Evolutionary conservation across 2,113 vertebrate genomes (phyloP), one percentile per base, ranked within the genome.

Genomic region (Octodon degus): DNA sequence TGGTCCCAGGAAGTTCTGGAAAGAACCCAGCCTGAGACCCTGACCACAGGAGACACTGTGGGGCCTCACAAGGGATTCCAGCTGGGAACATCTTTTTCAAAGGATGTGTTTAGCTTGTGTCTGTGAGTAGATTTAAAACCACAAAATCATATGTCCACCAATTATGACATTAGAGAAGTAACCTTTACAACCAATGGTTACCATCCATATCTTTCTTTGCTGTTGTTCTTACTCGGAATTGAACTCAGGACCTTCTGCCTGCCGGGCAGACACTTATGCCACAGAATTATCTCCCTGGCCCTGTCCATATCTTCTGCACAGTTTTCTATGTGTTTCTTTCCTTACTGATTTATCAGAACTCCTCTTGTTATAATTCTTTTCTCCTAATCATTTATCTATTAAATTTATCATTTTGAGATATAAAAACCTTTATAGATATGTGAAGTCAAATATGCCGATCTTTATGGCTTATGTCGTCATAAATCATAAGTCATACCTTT

Each of bases 401-500:
- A 96, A 88, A 55, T 72, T 34, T 34, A 53, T 25, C 53, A 22
- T 40, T 47, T 76, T 83, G 55, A 65, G n/a, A 63, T 63, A 40
- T n/a, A n/a, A 4, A n/a, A 63, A 7, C 43, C 62, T 86, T 50
- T 40, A 58, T 27, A 88, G 30, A 65, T 2, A 4, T 43, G 32
- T 77, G 65, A 82, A 58, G 63, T 92, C 24, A 76, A 93, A 43
- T 67, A 34, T n/a, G 37, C 30, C 14, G 43, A 22, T 40, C 50
- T 81, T 89, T 55, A 25, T 22, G 65, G 72, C 60, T 87, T 72
- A 80, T 1, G 5, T 85, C 84, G 81, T 84, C 47, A 81, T 53
- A 93, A 96, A 84, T 84, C 47, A 81, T 53, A 93, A 96, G 72
- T 34, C 43, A 37, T 40, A 37, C n/a, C 7, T 47, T 7, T 19